Evolutionary conservation across 2,888 invertebrate genomes (phyloP), one percentile per base, ranked within the genome.

Genomic region (Hipparchia sbordonii): DNA sequence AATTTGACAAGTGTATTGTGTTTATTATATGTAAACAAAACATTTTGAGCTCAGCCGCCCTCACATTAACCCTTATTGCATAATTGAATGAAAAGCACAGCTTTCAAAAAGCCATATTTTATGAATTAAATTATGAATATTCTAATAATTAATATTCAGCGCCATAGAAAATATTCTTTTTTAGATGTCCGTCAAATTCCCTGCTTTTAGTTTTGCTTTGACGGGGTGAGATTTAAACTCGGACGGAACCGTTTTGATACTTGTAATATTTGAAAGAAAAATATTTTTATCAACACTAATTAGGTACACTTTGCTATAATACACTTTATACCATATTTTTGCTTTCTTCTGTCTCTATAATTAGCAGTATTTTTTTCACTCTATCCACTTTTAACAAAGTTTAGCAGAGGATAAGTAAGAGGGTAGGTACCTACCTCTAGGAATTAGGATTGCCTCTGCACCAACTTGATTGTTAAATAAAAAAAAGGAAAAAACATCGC

Each of bases 61-160:
- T 69, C 60, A 63, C 63, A 63, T 54, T 74, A 74, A 77, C 73
- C 75, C 72, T 79, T 80, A 82, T 81, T 81, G 73, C 79, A 82
- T 82, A 80, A 82, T 82, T 82, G 79, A 82, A 80, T 79, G 70
- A 78, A 79, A 80, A 81, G 81, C 81, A 80, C 81, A 81, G 74
- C 79, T 77, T 75, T 71, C 72, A 78, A 78, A 80, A 80, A 23
- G 81, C 77, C 84, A 83, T 84, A 84, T 84, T 85, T 80, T 72
- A 72, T 79, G 79, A 80, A 82, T 84, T 85, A 85, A 80, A 80
- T 80, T 80, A 76, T 84, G 87, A 68, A 72, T 72, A 72, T 72
- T 72, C 86, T 85, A 82, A 85, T 88, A 91, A 92, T 92, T 90
- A 92, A 90, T 91, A 92, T 91, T 89, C 90, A 90, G 87, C 83